Conservation (phyloP, 2,888 invertebrate species). For the Unio delphinus region DNA sequence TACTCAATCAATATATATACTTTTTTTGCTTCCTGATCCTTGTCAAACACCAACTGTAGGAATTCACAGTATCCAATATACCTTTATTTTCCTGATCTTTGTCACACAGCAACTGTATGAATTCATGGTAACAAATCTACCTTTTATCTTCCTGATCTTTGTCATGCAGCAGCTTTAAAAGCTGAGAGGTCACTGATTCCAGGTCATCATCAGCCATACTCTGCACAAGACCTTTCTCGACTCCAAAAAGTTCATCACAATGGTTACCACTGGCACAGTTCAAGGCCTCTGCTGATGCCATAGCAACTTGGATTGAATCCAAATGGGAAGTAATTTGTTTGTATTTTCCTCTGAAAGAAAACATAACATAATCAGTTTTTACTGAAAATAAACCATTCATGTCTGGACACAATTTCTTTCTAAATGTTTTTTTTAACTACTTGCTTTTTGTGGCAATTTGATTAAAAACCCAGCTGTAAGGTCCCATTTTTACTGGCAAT, state of each 20-base stretch:
- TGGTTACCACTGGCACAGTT: conserved; percentile 75
- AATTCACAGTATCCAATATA: too few relatives aligned
- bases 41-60: too few relatives aligned
- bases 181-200: conserved; percentile 36
- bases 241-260: conserved; percentile 76
- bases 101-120: conserved; percentile 74
- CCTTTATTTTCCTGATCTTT: conserved; percentile 70
- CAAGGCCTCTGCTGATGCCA: conserved; percentile 76
- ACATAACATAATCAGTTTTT: neutral
- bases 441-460: too few relatives aligned
- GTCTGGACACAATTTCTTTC: too few relatives aligned
- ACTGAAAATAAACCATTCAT: too few relatives aligned
- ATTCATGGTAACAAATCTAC: conserved; percentile 2
- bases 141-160: conserved; percentile 16
- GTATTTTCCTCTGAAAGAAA: conserved; percentile 52
- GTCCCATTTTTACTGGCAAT: too few relatives aligned
- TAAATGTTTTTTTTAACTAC: too few relatives aligned
- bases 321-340: conserved; percentile 51
- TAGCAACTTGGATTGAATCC: conserved; percentile 70
- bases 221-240: conserved; percentile 79
- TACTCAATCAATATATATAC: too few relatives aligned
- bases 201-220: conserved; percentile 75
- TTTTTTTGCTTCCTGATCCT: too few relatives aligned
- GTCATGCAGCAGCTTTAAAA: conserved; percentile 28
- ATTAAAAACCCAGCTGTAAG: too few relatives aligned